Evolutionary conservation across 2,797 vertebrate species (phyloP), one percentile per base, ranked within the genome.

Genomic region (Peromyscus nudipes): DNA sequence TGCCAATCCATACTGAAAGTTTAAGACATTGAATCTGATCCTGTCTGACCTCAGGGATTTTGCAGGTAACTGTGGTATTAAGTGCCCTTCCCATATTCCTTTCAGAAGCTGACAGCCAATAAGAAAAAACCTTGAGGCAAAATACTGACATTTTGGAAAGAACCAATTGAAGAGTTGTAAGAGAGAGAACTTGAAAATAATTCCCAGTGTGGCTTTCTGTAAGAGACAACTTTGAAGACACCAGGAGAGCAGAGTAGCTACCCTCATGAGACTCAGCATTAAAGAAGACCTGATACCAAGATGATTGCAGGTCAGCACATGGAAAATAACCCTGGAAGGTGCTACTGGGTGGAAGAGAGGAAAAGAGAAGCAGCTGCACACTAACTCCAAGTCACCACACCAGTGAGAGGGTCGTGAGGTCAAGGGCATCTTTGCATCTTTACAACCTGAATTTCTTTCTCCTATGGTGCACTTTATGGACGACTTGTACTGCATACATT

Each of bases 51-150:
- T 87, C 1, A 0, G 81, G 89, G 86, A 92, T 84, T 52, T 19
- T 64, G 31, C n/a, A 69, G 46, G 83, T 95, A 95, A 92, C 43
- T 40, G 67, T 6, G 31, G 37, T 79, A 67, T 91, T 77, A 93
- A 95, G 21, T 73, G 55, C 67, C 49, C 62, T 96, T 92, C 89
- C 89, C 76, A 85, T 4, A 9, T 87, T 73, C 43, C n/a, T 96
- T 88, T 81, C 91, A 95, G 89, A 93, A 90, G 43, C 83, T 96
- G 96, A 93, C 95, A 97, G 71, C 64, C 65, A 77, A 69, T 97
- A 91, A 96, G 79, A 55, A 94, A 96, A 95, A 84, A 65, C 57
- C 94, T 89, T 71, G 84, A 62, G 86, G 86, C 83, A 13, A 85
- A 95, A 96, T 37, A 25, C 43, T 96, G 83, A 79, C 85, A 91